Percentiles rank a stretch among this genome's conserved stretches.
These are phyloP conservation scores for Eurois occulta DNA, from an alignment of 2,888 invertebrate species.

Conservation along the genomic window DNA sequence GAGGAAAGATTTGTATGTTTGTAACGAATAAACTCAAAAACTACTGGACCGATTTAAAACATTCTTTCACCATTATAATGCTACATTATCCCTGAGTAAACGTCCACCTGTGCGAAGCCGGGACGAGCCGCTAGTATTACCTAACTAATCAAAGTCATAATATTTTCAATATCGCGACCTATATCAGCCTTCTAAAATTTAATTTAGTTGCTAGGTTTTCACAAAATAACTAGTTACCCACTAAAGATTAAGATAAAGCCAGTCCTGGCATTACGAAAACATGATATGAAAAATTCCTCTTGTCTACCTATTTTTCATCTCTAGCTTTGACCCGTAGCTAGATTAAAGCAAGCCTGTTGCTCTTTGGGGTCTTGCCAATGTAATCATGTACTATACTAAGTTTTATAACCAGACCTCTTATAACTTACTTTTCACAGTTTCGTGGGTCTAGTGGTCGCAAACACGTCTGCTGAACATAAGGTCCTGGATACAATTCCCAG, in stretches of 20 bases:
- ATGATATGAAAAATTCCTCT: neutral
- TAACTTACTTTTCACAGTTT: neutral
- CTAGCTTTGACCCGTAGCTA: slow-evolving; percentile 12
- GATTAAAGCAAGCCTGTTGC: slow-evolving; percentile 54
- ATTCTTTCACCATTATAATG: too few relatives aligned
- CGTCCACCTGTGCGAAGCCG: too few relatives aligned
- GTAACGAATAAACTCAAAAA: too few relatives aligned
- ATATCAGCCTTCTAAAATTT: neutral
- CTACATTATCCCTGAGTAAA: too few relatives aligned
- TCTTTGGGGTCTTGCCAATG: slow-evolving; percentile 50
- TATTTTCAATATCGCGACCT: neutral
- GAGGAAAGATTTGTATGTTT: too few relatives aligned
- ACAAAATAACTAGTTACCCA: neutral
- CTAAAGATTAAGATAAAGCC: neutral
- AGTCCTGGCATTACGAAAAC: neutral
- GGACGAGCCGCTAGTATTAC: too few relatives aligned
- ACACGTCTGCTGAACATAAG: neutral
- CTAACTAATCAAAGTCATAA: neutral
- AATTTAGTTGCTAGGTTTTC: neutral
- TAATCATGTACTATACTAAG: slow-evolving; percentile 20
- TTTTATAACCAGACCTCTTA: slow-evolving; percentile 7
- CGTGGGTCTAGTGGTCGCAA: too few relatives aligned
- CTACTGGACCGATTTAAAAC: too few relatives aligned
- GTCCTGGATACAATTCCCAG: neutral
- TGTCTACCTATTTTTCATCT: neutral